Base-by-base conservation (phyloP, 2,113 vertebrate species). In the Colossoma macropomum region DNA sequence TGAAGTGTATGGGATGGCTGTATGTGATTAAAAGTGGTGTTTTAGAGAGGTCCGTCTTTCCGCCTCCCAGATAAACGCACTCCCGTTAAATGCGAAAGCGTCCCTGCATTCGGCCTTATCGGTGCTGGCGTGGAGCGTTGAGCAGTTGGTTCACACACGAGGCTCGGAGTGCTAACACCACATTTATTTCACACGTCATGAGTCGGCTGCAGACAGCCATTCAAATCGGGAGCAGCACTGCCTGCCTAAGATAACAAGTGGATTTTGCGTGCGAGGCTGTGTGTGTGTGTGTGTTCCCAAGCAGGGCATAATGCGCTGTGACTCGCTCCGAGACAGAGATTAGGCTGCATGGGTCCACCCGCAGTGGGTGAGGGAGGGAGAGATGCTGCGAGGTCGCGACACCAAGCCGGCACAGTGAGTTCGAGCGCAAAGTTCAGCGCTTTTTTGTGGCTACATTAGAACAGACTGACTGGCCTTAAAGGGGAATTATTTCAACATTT, bases 201-300 rank as follows among this genome's bases (percentile, higher is more conserved):
- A 81, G 32, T 62, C 32, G 52, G 28, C 45, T 19, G 71, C 75
- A 13, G 76, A 83, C 81, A 80, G 72, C 50, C 85, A 75, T 80
- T 86, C 54, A 83, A 83, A 82, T 75, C 75, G 66, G 30, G 50
- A 72, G 32, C 68, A 78, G 65, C 81, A 52, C 80, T 86, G 84
- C 75, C 48, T 68, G 75, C 71, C 75, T 56, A 74, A 65, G 84
- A 82, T 79, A 86, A 86, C 74, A 82, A 86, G 75, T 74, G 84
- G 59, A 78, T 79, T 82, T 86, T 78, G 59, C 48, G 7, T 60
- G 73, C 34, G 66, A n/a, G 13, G 45, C 50, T 38, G 62, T 41
- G 63, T 66, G 41, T 48, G 56, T 48, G 56, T 80, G 72, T 80
- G 72, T 50, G 72, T 77, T 65, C 72, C 65, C 65, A 71, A 81